A percentile compares a stretch with the other conserved stretches of the same genome.
Evolutionary conservation across 2,888 invertebrate genomes (phyloP).

Genomic region (Acanthococcus lagerstroemiae): DNA sequence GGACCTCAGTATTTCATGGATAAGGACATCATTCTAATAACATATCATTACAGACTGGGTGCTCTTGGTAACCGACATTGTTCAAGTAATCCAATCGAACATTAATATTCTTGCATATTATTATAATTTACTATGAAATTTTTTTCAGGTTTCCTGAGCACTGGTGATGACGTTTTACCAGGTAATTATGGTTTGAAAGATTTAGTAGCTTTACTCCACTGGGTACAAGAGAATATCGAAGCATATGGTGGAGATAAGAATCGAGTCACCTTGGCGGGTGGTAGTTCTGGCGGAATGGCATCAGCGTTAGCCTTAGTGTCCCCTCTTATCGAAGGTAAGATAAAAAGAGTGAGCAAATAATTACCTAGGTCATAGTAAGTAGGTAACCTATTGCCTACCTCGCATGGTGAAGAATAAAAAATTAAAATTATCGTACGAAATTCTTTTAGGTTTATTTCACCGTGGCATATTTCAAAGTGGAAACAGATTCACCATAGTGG

Average conservation of each 20-base stretch:
- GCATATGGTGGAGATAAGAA: slow-evolving; percentile 31
- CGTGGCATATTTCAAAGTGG: slow-evolving; percentile 61
- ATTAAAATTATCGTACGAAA: background rate
- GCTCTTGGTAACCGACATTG: slow-evolving; percentile 43
- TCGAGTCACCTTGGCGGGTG: slow-evolving; percentile 34
- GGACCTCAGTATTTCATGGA: no score
- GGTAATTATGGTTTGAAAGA: slow-evolving; percentile 34
- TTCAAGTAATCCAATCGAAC: no score
- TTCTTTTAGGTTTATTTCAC: slow-evolving; percentile 44
- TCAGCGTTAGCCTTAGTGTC: slow-evolving; percentile 30
- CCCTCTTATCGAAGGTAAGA: slow-evolving; percentile 34
- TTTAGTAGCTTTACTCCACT: slow-evolving; percentile 25
- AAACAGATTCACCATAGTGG: slow-evolving; percentile 47
- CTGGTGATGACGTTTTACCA: slow-evolving; percentile 31
- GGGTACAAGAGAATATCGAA: slow-evolving; percentile 31
- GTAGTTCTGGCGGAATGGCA: slow-evolving; percentile 31
- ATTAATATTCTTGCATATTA: no score
- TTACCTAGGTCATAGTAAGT: no score
- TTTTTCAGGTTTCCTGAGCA: slow-evolving; percentile 32
- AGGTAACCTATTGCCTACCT: no score
- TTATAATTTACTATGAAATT: no score
- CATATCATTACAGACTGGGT: slow-evolving; percentile 42
- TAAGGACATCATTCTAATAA: slow-evolving; percentile 44
- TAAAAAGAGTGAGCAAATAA: no score
- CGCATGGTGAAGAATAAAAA: background rate